These are phyloP conservation scores for Odontothrips loti DNA, from an alignment of 2,888 invertebrate species.

Conservation along the genomic window DNA sequence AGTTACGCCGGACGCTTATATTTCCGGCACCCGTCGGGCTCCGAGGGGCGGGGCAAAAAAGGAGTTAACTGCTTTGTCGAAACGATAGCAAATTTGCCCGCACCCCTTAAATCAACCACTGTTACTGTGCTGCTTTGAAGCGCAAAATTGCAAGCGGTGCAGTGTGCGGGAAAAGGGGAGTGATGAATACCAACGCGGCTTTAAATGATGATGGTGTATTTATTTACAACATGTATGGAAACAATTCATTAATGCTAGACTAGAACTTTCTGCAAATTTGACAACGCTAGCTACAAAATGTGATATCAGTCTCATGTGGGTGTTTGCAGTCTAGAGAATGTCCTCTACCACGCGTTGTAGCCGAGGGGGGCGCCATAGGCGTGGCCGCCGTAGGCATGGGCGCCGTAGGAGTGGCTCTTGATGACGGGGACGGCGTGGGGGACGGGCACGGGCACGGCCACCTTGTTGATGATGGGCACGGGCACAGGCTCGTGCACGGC, in stretches of 20 bases:
- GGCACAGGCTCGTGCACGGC: constrained; percentile 9
- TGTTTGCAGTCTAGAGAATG: background rate
- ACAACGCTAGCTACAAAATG: background rate
- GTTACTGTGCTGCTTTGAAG: too few relatives aligned
- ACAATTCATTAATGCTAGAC: background rate
- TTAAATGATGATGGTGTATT: background rate
- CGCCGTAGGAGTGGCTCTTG: constrained; percentile 20
- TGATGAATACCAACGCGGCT: too few relatives aligned
- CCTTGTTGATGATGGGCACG: constrained; percentile 12
- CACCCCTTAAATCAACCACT: too few relatives aligned
- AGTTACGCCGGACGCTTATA: too few relatives aligned
- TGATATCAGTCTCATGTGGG: background rate
- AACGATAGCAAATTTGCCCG: too few relatives aligned
- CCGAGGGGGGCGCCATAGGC: background rate
- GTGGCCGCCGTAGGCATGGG: background rate
- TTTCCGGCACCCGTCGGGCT: too few relatives aligned
- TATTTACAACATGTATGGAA: background rate
- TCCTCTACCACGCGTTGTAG: background rate
- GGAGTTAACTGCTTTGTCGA: too few relatives aligned
- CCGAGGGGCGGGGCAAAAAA: too few relatives aligned
- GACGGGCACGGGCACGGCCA: constrained; percentile 18
- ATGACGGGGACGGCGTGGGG: constrained; percentile 15
- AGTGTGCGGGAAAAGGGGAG: too few relatives aligned
- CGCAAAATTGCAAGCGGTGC: too few relatives aligned
- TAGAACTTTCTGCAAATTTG: background rate